These are phyloP conservation scores for Graptemys geographica DNA, from an alignment of 2,797 vertebrate genomes.

Conservation along the genomic window DNA sequence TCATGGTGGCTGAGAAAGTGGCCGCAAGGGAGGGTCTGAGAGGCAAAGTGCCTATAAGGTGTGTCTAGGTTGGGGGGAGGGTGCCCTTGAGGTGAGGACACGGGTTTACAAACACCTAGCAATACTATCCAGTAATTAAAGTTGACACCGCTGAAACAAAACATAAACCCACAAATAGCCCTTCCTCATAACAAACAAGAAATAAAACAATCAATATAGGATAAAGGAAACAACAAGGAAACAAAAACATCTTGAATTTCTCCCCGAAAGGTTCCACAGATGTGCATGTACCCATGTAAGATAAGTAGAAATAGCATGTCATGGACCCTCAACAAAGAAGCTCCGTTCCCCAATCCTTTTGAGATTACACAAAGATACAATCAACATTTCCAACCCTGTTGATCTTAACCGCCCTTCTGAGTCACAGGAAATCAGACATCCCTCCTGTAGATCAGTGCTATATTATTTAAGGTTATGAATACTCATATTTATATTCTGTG, in stretches of 20 bases:
- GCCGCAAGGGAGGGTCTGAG: too few relatives aligned
- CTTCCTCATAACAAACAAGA: slow-evolving; percentile 29
- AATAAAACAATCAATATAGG: slow-evolving; percentile 50
- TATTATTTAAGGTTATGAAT: not conserved
- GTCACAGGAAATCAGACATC: not conserved
- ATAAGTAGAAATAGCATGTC: slow-evolving; percentile 74
- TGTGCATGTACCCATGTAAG: slow-evolving; percentile 54
- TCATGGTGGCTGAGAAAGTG: too few relatives aligned
- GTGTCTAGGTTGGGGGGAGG: not conserved
- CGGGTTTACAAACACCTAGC: not conserved
- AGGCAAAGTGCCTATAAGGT: too few relatives aligned
- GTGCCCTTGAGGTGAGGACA: not conserved
- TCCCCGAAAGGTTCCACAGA: slow-evolving; percentile 62
- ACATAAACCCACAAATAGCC: slow-evolving; percentile 48
- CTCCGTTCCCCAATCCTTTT: slow-evolving; percentile 41
- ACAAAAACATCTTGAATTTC: slow-evolving; percentile 59
- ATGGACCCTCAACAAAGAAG: slow-evolving; percentile 11
- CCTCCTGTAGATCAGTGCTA: not conserved
- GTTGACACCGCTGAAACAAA: slow-evolving; percentile 14
- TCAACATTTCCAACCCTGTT: not conserved
- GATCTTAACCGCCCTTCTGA: not conserved
- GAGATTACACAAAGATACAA: slow-evolving; percentile 34
- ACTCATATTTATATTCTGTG: not conserved
- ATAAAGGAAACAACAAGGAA: slow-evolving; percentile 46
- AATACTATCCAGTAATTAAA: not conserved